Conservation (phyloP, 2,888 invertebrate species). For the Piscicola geometra region DNA sequence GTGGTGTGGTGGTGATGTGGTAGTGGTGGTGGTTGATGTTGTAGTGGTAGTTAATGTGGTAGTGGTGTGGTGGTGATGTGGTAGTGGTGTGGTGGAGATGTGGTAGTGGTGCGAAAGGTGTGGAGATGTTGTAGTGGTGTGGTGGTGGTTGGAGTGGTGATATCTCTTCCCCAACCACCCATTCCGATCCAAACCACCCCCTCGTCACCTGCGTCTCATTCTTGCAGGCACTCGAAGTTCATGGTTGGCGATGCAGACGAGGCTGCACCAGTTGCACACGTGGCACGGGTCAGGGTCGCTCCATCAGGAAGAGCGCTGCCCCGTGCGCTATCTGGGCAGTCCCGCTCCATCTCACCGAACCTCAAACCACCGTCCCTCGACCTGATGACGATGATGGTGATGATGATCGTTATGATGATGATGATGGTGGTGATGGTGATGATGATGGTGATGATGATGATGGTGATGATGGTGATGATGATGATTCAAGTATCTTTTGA, state of each 20-base stretch:
- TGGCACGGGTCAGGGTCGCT: constrained; percentile 97
- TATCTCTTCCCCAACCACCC: too few relatives aligned
- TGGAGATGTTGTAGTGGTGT: too few relatives aligned
- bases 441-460: background rate
- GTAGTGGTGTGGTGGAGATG: too few relatives aligned
- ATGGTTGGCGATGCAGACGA: constrained; percentile 97
- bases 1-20: too few relatives aligned
- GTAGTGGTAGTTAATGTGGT: too few relatives aligned
- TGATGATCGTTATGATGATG: too few relatives aligned
- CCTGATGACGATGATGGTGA: constrained; percentile 17
- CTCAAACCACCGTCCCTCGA: constrained; percentile 88
- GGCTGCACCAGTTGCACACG: constrained; percentile 94
- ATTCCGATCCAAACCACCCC: background rate
- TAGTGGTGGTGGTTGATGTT: too few relatives aligned
- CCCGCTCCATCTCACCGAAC: constrained; percentile 99
- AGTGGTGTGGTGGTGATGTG: too few relatives aligned
- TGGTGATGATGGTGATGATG: too few relatives aligned
- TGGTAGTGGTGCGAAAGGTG: too few relatives aligned
- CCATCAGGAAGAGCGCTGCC: constrained; percentile 88
- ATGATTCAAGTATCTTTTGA: too few relatives aligned
- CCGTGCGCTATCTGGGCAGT: constrained; percentile 99
- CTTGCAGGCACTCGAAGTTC: constrained; percentile 96
- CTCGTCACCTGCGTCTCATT: constrained; percentile 82
- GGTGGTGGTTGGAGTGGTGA: too few relatives aligned
- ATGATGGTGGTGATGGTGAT: background rate